Evolutionary conservation across 2,113 vertebrate species (phyloP), one percentile per base, ranked within the genome.

Genomic region (Lepus americanus): DNA sequence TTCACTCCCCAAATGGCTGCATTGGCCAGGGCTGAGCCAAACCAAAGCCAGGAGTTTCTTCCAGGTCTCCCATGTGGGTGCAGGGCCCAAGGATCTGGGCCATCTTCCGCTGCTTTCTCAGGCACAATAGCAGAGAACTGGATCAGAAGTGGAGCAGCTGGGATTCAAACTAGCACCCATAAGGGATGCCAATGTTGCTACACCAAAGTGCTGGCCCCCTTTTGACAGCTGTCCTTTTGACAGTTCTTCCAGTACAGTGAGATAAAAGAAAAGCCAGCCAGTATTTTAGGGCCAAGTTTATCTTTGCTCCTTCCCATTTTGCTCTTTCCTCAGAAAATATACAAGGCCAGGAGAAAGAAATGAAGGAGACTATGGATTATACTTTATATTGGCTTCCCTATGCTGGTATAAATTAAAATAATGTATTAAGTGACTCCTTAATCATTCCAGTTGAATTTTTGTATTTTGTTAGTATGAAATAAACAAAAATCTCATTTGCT

Each of bases 401-500:
- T 14, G 9, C 7, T 14, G 29, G 51, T 61, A 29, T 78, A 94
- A 81, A 16, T 53, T 94, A 89, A 86, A 95, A 86, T 51, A 84
- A 72, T 53, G 8, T 66, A 83, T 51, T 80, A 51, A 74, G 59
- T n/a, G 31, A 95, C 74, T 89, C 49, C 22, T 67, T 7, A 67
- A 76, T 79, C 69, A 83, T 31, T 90, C n/a, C 66, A 85, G 53
- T n/a, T 69, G 19, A 61, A 89, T 89, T 80, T 94, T n/a, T 77
- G 0, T 72, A 91, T 82, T 92, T 88, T 92, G 63, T 82, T 77
- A 89, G 27, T 51, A 78, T 67, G 6, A 31, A 90, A 66, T 39
- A 81, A 92, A 81, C 2, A 82, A 72, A 94, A 72, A 67, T 66
- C n/a, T 39, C 20, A 92, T 36, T 80, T 87, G 36, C 51, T 88